Conservation (phyloP, 2,888 invertebrate genomes). For the Alentia gelatinosa region DNA sequence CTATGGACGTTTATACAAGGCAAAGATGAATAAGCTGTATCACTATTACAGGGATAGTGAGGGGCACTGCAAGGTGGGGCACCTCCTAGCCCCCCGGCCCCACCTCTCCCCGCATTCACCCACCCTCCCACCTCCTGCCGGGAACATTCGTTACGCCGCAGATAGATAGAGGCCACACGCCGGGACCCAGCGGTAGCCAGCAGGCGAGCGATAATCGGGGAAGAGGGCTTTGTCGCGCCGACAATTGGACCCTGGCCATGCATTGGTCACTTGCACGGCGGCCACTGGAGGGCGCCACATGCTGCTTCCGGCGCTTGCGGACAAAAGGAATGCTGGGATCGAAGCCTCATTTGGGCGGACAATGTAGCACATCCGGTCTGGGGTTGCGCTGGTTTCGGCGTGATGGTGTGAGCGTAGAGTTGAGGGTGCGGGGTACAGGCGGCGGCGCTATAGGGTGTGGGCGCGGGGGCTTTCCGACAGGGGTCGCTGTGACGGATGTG, state of each 20-base stretch:
- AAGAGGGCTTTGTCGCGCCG: neutral
- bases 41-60: no score
- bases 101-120: neutral
- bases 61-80: no score
- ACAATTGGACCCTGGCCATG: neutral
- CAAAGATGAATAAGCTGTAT: no score
- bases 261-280: neutral
- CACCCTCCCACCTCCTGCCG: neutral
- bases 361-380: neutral
- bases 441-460: neutral
- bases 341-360: conserved; percentile 28
- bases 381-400: neutral
- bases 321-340: neutral
- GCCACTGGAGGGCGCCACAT: neutral
- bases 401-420: neutral
- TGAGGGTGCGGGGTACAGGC: neutral
- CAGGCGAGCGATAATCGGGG: neutral
- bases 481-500: neutral
- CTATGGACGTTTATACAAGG: no score
- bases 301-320: neutral
- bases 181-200: neutral
- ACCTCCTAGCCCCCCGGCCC: neutral
- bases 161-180: neutral
- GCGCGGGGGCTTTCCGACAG: neutral
- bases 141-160: neutral